Evolutionary conservation across 1,140 invertebrate genomes (phyloP), one percentile per base, ranked within the genome.

Genomic region (Limonius californicus): DNA sequence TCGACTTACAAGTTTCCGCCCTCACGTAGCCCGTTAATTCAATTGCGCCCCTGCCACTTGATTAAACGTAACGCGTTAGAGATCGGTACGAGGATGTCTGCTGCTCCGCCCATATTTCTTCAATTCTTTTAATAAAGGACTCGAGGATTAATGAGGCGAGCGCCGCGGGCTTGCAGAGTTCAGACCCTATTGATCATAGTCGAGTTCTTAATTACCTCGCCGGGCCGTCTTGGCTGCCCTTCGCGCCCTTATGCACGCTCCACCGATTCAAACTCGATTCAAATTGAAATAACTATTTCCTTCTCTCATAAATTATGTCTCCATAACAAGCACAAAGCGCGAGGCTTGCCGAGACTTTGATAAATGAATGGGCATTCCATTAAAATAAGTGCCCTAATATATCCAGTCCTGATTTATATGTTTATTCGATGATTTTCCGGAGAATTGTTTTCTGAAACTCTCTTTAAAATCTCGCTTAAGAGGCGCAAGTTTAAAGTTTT

Each of bases 311-410:
- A 72, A 72, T 72, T 70, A 72, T 70, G 70, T 72, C 63, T 65
- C 59, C 62, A 63, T 70, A 68, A 67, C 63, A 67, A 67, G 61
- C 61, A 61, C 65, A 57, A 59, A 63, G 57, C 63, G 56, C 45
- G 45, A 50, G 45, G 45, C 45, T 50, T 50, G 45, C 45, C 45
- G 45, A 35, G 68, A 68, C 71, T 71, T 72, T 72, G 71, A 72
- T 72, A 72, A 72, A 71, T 71, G 69, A 68, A 56, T 54, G 64
- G 60, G 71, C 66, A 68, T 71, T 72, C 70, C 70, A 72, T 72
- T 72, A 72, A 70, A 71, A 72, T 72, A 72, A 72, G 71, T 72
- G 71, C 63, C 66, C 62, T 70, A 71, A 71, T 72, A 68, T 71
- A 71, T 71, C 66, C 63, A 35, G 45, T 45, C 53, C 68, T 70